Evolutionary conservation across 2,888 invertebrate species (phyloP), one percentile per base, ranked within the genome.

Genomic region (Galeopsomyia nigrocyanea): DNA sequence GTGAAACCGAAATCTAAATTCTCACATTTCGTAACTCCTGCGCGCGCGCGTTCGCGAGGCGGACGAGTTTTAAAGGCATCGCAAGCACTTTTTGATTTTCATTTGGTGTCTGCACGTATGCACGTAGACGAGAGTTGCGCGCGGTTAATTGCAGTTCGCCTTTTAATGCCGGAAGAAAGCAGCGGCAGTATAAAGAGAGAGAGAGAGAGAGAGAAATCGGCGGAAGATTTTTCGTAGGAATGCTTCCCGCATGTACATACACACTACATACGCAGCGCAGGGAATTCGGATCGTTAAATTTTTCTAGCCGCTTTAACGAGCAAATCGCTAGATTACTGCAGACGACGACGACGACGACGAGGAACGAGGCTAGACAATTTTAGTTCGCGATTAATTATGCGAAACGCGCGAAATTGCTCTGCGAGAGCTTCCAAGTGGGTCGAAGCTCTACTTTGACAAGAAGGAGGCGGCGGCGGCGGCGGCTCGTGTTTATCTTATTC

Each of bases 101-200:
- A 56, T 56, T 65, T 56, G 31, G 31, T 7, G 7, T 31, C 7
- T 31, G n/a, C 65, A 46, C 47, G 22, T 49, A 65, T 57, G 50
- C 50, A 50, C 19, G 13, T n/a, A 64, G 5, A 26, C 22, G 7
- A 21, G 22, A 46, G 26, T n/a, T 9, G 47, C 19, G 22, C 46
- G 53, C n/a, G 26, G 39, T 61, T 68, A 68, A 68, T 68, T 68
- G 47, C 68, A 21, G 14, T 26, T 49, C 0, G 14, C 26, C 26
- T 3, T 67, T 55, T 62, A 69, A 61, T 55, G 53, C 61, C 46
- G 61, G 68, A 68, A 68, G 53, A 61, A 68, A 68, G 61, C 46
- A 2, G 26, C 26, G 56, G 39, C 31, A 31, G 31, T 7, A n/a
- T n/a, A n/a, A n/a, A n/a, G n/a, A n/a, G n/a, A n/a, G n/a, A 6